phyloP scores from a whole-genome alignment of 2,113 vertebrate species.

The Mesoclemmys tuberculata region DNA sequence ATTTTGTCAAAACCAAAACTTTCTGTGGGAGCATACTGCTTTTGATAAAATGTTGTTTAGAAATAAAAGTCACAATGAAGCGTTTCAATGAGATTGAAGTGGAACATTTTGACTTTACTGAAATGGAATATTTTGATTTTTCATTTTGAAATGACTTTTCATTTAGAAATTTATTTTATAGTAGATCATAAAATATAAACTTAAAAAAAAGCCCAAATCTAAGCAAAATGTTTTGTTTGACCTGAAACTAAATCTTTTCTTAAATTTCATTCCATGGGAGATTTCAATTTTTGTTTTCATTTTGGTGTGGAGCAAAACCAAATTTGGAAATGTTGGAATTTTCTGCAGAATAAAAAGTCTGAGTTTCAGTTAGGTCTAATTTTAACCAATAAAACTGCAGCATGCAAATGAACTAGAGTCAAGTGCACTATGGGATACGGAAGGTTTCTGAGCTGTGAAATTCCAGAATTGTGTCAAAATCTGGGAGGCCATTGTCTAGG shows the following conservation, averaged over 20 bases:
- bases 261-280: background rate
- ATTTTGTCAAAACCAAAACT: background rate
- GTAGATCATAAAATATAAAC: background rate
- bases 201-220: background rate
- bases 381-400: background rate
- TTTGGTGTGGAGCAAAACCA: background rate
- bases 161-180: background rate
- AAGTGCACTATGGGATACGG: background rate
- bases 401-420: background rate
- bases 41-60: background rate
- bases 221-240: background rate
- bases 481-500: background rate
- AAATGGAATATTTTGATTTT: background rate
- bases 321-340: background rate
- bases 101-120: background rate
- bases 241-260: background rate
- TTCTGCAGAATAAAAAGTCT: background rate
- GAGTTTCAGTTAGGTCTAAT: background rate
- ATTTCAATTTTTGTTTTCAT: background rate
- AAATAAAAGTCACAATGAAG: background rate
- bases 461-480: background rate
- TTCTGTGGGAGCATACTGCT: background rate
- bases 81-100: background rate
- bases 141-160: background rate
- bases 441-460: background rate